Evolutionary conservation across 2,113 vertebrate genomes (phyloP), one percentile per base, ranked within the genome.

Genomic region (Rousettus leschenaultii): DNA sequence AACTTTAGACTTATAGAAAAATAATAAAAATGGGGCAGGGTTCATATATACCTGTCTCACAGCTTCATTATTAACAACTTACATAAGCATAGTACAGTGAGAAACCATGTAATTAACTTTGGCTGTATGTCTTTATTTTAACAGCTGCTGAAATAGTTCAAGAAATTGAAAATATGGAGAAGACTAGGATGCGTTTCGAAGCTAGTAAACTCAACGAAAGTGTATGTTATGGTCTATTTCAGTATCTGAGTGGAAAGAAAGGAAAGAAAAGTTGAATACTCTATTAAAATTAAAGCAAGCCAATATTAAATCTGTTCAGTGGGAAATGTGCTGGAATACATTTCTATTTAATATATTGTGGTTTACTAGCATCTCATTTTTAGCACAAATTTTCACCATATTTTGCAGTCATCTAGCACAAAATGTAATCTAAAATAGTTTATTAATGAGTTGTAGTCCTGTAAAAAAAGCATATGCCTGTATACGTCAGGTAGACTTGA

Each of bases 81-180:
- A 15, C 0, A 16, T 78, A 92, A 55, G 33, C 16, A 33, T n/a
- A 35, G 40, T 82, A 53, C 26, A 63, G 0, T 61, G 48, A 78
- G 33, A 11, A 79, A 85, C 30, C 15, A 59, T 93, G 66, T 55
- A 65, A 59, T 90, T 89, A 84, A 94, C 28, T 51, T 21, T 79
- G 48, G 5, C 53, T 84, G 0, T 74, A 10, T 93, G 83, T 94
- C 7, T 97, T 16, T 98, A 84, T 98, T 90, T 98, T 95, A 97
- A 98, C 98, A 99, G 99, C 98, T 98, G 98, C 99, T 91, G 99
- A 99, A 94, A 98, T 99, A 78, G 99, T 99, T 57, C 99, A 98
- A 98, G 99, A 99, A 96, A 97, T 99, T 96, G 99, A 99, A 97
- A 98, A 95, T 91, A 99, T 98, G 3, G 99, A 99, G 99, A 99